Evolutionary conservation across 1,140 invertebrate genomes (phyloP).

Genomic region (Brachionus calyciflorus): DNA sequence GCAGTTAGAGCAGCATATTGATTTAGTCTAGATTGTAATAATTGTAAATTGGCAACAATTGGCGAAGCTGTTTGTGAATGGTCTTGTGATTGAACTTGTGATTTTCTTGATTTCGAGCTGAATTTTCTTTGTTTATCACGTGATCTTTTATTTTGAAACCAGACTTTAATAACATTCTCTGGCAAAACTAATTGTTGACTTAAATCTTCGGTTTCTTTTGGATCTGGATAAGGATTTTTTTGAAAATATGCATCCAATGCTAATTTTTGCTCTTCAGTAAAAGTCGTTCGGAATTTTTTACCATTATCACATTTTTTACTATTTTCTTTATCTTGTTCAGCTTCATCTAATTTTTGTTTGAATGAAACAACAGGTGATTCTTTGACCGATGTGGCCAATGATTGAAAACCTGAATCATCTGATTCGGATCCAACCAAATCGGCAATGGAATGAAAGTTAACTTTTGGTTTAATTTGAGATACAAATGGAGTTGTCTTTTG

Average conservation of each 20-base stretch:
- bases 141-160: constrained; percentile 47
- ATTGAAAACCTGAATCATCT: constrained; percentile 16
- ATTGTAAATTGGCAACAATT: constrained; percentile 30
- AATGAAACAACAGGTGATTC: background rate
- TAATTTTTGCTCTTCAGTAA: constrained; percentile 40
- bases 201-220: constrained; percentile 34
- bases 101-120: background rate
- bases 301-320: background rate
- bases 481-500: too few relatives aligned
- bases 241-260: constrained; percentile 16
- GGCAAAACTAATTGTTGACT: constrained; percentile 13
- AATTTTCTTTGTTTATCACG: constrained; percentile 46
- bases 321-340: constrained; percentile 24
- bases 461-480: constrained; percentile 8
- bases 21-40: constrained; percentile 12
- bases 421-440: background rate
- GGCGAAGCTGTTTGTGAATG: background rate
- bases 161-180: constrained; percentile 46
- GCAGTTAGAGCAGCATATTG: background rate
- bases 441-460: constrained; percentile 9
- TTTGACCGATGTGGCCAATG: background rate
- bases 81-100: background rate
- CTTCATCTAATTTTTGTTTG: background rate
- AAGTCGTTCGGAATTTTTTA: constrained; percentile 46
- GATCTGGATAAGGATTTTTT: constrained; percentile 46